Evolutionary conservation across 2,888 invertebrate species (phyloP).

Genomic region (Netelia virgata): DNA sequence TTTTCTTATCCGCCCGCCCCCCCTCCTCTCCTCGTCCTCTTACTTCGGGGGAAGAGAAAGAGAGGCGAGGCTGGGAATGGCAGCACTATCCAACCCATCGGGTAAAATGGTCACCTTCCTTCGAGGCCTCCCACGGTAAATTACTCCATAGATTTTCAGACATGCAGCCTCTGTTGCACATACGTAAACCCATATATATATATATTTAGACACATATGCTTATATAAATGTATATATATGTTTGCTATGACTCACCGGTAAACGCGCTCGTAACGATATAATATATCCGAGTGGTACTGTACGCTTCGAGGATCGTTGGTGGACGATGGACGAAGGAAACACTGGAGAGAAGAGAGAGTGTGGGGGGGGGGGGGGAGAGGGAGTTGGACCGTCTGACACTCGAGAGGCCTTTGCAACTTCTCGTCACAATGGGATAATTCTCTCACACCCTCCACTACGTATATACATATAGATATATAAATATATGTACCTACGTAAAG

Average conservation of each 20-base stretch:
- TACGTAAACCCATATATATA: not conserved
- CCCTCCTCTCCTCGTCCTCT: not conserved
- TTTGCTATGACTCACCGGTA: slow-evolving; percentile 52
- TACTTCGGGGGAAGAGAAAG: not conserved
- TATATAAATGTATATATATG: not conserved
- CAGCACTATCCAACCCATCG: slow-evolving; percentile 39
- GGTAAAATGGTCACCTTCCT: slow-evolving; percentile 65
- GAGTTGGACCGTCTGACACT: slow-evolving; percentile 30
- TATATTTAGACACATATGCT: slow-evolving; percentile 10
- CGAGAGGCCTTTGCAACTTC: slow-evolving; percentile 4
- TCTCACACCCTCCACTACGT: slow-evolving; percentile 44
- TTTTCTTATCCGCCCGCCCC: not conserved
- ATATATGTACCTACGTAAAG: not conserved
- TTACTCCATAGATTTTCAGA: slow-evolving; percentile 65
- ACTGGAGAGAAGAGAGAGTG: not conserved
- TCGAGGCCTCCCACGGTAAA: slow-evolving; percentile 67
- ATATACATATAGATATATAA: not conserved
- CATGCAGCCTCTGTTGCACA: slow-evolving; percentile 34
- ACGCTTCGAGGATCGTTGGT: slow-evolving; percentile 23
- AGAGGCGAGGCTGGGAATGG: slow-evolving; percentile 27
- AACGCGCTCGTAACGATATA: slow-evolving; percentile 46
- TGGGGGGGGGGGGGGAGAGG: slow-evolving; percentile 1
- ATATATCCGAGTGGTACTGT: slow-evolving; percentile 31
- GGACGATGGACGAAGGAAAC: slow-evolving; percentile 49
- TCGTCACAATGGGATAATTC: slow-evolving; percentile 59